Base-by-base conservation (phyloP, 2,113 vertebrate genomes). In the Odocoileus virginianus region DNA sequence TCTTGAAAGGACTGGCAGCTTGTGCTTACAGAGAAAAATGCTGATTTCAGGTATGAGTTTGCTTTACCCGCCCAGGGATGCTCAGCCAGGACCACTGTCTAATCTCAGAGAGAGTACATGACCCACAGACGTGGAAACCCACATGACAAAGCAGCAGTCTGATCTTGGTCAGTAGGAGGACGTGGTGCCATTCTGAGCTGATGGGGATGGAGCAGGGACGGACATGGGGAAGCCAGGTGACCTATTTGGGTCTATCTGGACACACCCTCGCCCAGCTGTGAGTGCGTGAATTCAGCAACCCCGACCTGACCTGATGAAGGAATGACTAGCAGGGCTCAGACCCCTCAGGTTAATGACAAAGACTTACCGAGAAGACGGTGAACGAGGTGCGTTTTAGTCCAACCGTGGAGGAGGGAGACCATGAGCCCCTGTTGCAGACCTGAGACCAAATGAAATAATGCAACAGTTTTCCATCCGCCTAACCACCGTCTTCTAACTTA, bases 171-270 rank as follows among this genome's bases (percentile, higher is more conserved):
- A 52, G 50, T 16, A 89, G 74, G 25, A 52, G 11, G 36, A 91
- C 47, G 47, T 50, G 1, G 23, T 74, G 36, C 4, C 21, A 16
- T 45, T 91, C 74, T 55, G 14, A 36, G 36, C 9, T 71, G 30
- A 50, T 36, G 6, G 28, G 11, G 12, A 15, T 6, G 50, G 33
- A 23, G 7, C 5, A 0, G n/a, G 17, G 6, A 6, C 15, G 21
- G 10, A 27, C 11, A 0, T 10, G n/a, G 8, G 33, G 14, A 52
- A 45, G 6, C 12, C 19, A 30, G 17, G 12, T 57, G 52, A 40
- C 33, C 30, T 47, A 40, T 19, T 21, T 91, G 43, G n/a, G 28
- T 14, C 17, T 74, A n/a, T 67, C 52, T 16, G 16, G 23, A 23
- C 15, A 52, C 3, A 45, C 45, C 14, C 15, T 94, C 67, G 14